Percentiles rank a stretch among this genome's conserved stretches.
These are phyloP conservation scores for Apteryx mantelli DNA, from an alignment of 2,113 vertebrate species.

Conservation along the genomic window DNA sequence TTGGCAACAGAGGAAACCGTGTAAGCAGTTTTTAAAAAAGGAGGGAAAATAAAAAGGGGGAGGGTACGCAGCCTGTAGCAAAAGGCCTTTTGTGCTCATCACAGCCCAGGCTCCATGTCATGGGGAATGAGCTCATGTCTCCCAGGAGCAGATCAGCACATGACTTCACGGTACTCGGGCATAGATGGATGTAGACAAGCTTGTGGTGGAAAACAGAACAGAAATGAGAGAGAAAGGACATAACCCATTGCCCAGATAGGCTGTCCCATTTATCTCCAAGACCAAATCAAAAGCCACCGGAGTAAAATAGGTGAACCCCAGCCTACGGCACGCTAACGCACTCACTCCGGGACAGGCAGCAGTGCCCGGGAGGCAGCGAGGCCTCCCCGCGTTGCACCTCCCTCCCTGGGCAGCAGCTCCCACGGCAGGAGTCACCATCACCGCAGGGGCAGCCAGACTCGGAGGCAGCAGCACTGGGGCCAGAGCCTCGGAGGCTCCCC, in stretches of 20 bases:
- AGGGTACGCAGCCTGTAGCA: neutral
- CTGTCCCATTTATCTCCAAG: neutral
- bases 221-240: neutral
- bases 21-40: neutral
- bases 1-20: neutral
- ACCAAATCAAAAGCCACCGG: neutral
- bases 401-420: neutral
- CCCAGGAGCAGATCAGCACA: neutral
- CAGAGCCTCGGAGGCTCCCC: neutral
- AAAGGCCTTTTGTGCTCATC: neutral
- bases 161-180: accelerated
- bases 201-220: neutral
- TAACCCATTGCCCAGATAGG: neutral
- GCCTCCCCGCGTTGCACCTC: no score
- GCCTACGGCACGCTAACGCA: accelerated
- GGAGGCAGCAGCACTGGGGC: neutral
- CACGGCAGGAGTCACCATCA: no score
- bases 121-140: neutral
- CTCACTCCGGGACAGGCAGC: neutral
- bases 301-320: neutral
- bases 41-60: neutral
- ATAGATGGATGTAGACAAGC: neutral
- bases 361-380: no score
- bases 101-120: neutral
- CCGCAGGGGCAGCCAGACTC: no score